phyloP scores from a whole-genome alignment of 2,113 vertebrate genomes.

The Zeus faber region DNA sequence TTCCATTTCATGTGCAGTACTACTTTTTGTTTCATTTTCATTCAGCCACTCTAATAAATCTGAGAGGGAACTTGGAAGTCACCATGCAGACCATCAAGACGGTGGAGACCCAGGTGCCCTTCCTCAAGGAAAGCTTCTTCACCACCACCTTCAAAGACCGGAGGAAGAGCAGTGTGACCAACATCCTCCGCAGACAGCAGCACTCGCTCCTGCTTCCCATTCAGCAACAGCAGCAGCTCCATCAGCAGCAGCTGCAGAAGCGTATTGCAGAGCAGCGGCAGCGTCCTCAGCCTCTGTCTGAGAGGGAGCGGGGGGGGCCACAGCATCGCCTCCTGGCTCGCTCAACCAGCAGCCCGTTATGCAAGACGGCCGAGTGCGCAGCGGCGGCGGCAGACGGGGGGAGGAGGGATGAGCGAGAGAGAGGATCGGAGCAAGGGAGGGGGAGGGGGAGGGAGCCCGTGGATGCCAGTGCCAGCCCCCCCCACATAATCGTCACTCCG shows the following conservation, averaged over 20 bases:
- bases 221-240: slow-evolving; percentile 47
- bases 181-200: slow-evolving; percentile 59
- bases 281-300: slow-evolving; percentile 32
- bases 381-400: slow-evolving; percentile 65
- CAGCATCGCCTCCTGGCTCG: slow-evolving; percentile 79
- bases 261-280: slow-evolving; percentile 57
- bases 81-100: slow-evolving; percentile 79
- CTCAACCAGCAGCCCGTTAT: slow-evolving; percentile 81
- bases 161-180: slow-evolving; percentile 69
- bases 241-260: slow-evolving; percentile 61
- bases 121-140: slow-evolving; percentile 74
- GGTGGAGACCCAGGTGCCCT: slow-evolving; percentile 71
- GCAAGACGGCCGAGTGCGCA: slow-evolving; percentile 76
- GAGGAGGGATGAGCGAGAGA: slow-evolving; percentile 76
- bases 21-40: no score
- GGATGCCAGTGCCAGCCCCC: slow-evolving; percentile 58
- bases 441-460: slow-evolving; percentile 68
- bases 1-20: no score
- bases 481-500: no score
- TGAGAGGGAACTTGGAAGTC: slow-evolving; percentile 13
- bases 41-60: no score
- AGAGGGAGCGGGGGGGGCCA: slow-evolving; percentile 62
- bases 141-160: slow-evolving; percentile 73
- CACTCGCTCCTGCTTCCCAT: slow-evolving; percentile 31
- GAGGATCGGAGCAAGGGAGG: slow-evolving; percentile 69